Base-by-base conservation (phyloP, 2,888 invertebrate genomes). In the Xanthorhoe spadicearia region DNA sequence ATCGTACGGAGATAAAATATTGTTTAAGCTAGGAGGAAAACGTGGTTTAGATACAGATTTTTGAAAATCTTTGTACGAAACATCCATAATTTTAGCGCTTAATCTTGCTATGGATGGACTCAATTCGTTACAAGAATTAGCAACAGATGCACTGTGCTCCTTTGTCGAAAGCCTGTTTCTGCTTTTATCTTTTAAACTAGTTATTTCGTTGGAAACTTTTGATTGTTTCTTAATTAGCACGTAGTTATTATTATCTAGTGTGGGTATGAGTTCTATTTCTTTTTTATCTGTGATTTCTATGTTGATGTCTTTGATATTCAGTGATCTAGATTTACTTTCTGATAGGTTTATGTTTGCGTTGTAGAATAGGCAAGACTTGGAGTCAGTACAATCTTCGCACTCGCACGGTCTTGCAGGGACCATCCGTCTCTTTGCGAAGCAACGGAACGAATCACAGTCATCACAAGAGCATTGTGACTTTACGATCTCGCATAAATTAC, bases 81-180 rank as follows among this genome's bases (percentile, higher is more conserved):
- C 63, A 67, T 85, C 75, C 82, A 85, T 86, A 46, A 86, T 67
- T 77, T 85, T 82, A 8, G 87, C 85, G 52, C 81, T 86, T 58
- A 87, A 70, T 66, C 83, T 75, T 32, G 78, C 80, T 32, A 78
- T 77, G 7, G 78, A 71, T 35, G 73, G 66, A 35, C 17, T 23
- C 10, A 38, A 28, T 59, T 67, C 56, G 8, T 61, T 58, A 49
- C 17, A 13, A 38, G 58, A 52, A 17, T 48, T 38, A 4, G 17
- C 23, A 0, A 9, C 19, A 10, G 28, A 10, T 28, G 8, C 28
- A 56, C 51, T 38, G 32, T 61, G 38, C 9, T 28, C n/a, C 48
- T 9, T 58, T 5, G 19, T 5, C 23, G 23, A 51, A 15, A 4
- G 51, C 3, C 10, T 35, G 13, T 46, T 23, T 15, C 17, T 58